Evolutionary conservation across 2,797 vertebrate genomes (phyloP), one percentile per base, ranked within the genome.

Genomic region (Betta splendens): DNA sequence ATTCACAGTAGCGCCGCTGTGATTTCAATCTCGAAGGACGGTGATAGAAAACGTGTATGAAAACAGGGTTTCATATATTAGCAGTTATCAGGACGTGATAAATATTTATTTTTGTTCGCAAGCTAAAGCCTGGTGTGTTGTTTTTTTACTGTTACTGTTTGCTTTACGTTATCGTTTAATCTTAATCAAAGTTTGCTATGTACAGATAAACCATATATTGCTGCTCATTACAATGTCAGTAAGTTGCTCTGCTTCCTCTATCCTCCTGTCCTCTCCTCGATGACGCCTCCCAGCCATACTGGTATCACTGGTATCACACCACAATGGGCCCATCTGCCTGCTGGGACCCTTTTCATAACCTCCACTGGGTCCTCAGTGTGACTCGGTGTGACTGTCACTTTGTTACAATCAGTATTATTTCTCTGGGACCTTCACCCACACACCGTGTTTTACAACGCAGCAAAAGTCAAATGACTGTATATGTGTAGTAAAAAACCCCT

Each of bases 181-280:
- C 65, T 69, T 72, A 86, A 71, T 66, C 9, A 66, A 79, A 79
- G 44, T 71, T 67, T 49, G 72, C 67, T 88, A 87, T 85, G 64
- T 86, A 88, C 88, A 88, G 56, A 76, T 66, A 64, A 84, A 83
- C 46, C 62, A 76, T 45, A 68, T 80, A 72, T 79, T 80, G 79
- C 75, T 72, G 80, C 69, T 72, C 66, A 61, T 56, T 38, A 29
- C 16, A 9, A 45, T 36, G 10, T 79, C 54, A 68, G 59, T 23
- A 21, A 20, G 45, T 38, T 60, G 28, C 45, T 62, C 43, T 29
- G 20, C 46, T 35, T 60, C 36, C 26, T 23, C 49, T 36, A 49
- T 75, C 38, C 60, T 58, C 33, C 44, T 64, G 40, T 66, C 11
- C 18, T 63, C 43, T 61, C 43, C 58, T 61, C 64, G 55, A 75